Percentiles rank a stretch among this genome's conserved stretches.
Conservation (phyloP, 1,140 invertebrate species). For the Aradophagus sp. region DNA sequence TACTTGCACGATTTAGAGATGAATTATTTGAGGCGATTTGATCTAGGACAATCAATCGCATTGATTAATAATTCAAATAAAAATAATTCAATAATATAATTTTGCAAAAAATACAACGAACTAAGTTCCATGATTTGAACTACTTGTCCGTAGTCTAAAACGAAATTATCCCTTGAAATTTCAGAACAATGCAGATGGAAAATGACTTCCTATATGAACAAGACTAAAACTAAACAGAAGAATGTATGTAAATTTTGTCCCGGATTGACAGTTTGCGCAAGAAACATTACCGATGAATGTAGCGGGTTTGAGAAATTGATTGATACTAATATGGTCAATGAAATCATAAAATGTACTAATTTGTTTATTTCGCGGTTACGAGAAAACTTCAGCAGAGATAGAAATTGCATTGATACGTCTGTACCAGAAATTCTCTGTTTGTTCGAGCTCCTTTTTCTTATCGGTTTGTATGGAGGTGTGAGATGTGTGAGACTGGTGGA, state of each 20-base stretch:
- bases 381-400: slow-evolving; percentile 1
- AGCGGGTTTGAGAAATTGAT: no score
- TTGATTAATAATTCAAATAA: no score
- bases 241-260: slow-evolving; percentile 9
- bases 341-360: slow-evolving; percentile 13
- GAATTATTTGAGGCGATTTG: no score
- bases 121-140: no score
- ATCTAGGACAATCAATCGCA: no score
- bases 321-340: not conserved
- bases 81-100: no score
- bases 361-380: slow-evolving; percentile 1
- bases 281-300: no score
- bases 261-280: not conserved
- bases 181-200: slow-evolving; percentile 4
- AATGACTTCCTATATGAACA: slow-evolving; percentile 3
- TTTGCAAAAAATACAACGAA: no score
- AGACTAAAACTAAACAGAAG: slow-evolving; percentile 12
- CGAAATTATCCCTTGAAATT: no score
- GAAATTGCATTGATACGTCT: not conserved
- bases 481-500: slow-evolving; percentile 5
- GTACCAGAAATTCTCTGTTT: slow-evolving; percentile 3
- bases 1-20: no score
- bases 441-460: slow-evolving; percentile 4
- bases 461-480: not conserved
- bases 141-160: no score